Base-by-base conservation (phyloP, 2,797 vertebrate genomes). In the Molossus molossus region DNA sequence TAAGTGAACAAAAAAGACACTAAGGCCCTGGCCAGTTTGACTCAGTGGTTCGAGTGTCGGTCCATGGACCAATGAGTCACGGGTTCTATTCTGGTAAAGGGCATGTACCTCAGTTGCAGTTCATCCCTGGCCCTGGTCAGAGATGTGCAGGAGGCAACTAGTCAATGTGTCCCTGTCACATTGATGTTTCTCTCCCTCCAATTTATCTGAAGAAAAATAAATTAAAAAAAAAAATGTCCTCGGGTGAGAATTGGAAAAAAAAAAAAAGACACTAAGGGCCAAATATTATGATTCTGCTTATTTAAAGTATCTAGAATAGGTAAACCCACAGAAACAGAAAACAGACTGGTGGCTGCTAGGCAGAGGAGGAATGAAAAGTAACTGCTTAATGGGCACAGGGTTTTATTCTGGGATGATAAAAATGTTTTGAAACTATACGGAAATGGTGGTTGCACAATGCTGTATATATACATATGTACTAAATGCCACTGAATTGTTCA, bases 331-430 rank as follows among this genome's bases (percentile, higher is more conserved):
- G 73, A 89, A 81, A 92, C 9, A 84, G 20, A 91, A 83, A 87
- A 33, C 48, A 73, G 15, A 58, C 1, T 58, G 25, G 21, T 37
- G 11, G 84, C 8, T 86, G 23, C 48, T 27, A 29, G 21, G 60
- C 58, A 13, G 20, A 91, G 53, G 37, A 92, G 18, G 45, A 9
- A 87, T 40, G 20, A 82, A 91, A 60, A 82, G 6, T 45, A 72
- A 40, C 48, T 86, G 33, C 8, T 73, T 94, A 65, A 65, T 18
- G 57, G 15, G 57, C 8, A 94, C 6, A 95, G 14, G 20, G 40
- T 89, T 91, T 91, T 86, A 89, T 64, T 89, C 37, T 65, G 12
- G 40, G 10, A 89, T 67, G 60, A 85, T 33, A 85, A 91, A 90
- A 82, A 60, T 77, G 48, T 89, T 89, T 76, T 55, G 33, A 50